Base-by-base conservation (phyloP, 2,888 invertebrate species). In the Coenonympha arcania region DNA sequence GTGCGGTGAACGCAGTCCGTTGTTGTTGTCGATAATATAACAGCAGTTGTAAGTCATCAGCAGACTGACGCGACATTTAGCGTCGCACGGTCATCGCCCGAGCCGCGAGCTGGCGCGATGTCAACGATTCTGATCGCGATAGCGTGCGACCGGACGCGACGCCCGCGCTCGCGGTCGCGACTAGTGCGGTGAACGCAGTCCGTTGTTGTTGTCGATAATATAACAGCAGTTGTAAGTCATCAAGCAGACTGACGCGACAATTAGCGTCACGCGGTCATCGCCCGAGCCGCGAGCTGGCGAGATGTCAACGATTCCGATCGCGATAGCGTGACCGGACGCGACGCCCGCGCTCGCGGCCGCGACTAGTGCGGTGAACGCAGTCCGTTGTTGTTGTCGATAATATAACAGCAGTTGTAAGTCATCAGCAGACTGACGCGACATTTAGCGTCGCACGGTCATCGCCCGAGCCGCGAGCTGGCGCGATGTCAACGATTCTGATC, bases 401-500 rank as follows among this genome's bases (percentile, higher is more conserved):
- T n/a, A n/a, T n/a, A n/a, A n/a, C n/a, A n/a, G n/a, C n/a, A n/a
- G n/a, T n/a, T n/a, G n/a, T n/a, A n/a, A n/a, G n/a, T n/a, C n/a
- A n/a, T n/a, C n/a, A n/a, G n/a, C n/a, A n/a, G n/a, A n/a, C n/a
- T 83, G 83, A 82, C 71, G 79, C 76, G 82, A 75, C 80, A 83
- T 83, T 83, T 83, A 84, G 76, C 80, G 78, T 64, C 71, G 73
- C 73, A 73, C 81, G 83, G 82, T 82, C 80, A 80, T 80, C 43
- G 43, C 31, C 43, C 80, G 74, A 79, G 66, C 79, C 80, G 82
- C 80, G 76, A 79, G 56, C 60, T 80, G 83, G 82, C 83, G 77
- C 80, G 80, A 79, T 79, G 84, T 81, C 85, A 83, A 84, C 82
- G 84, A 83, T 81, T 78, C 71, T 78, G 80, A 79, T 79, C 81